These are phyloP conservation scores for Dastarcus helophoroides DNA, from an alignment of 2,888 invertebrate genomes.

Conservation along the genomic window DNA sequence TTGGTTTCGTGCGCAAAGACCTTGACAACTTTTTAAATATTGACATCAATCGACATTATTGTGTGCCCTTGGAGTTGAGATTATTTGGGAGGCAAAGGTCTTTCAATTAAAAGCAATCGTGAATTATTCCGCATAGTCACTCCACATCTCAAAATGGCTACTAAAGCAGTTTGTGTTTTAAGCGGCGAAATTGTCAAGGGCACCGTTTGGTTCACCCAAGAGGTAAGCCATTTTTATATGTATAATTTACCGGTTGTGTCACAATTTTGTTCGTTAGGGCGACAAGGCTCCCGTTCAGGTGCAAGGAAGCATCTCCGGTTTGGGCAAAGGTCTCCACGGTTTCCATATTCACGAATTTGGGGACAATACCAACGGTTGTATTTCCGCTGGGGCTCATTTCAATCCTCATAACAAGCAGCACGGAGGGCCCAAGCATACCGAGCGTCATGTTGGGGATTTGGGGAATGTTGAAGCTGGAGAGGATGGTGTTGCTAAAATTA, in stretches of 20 bases:
- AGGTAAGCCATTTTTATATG: conserved; percentile 38
- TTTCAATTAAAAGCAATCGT: too few relatives aligned
- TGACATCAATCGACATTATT: too few relatives aligned
- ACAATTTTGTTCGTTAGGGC: too few relatives aligned
- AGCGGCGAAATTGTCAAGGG: conserved; percentile 71
- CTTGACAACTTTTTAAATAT: too few relatives aligned
- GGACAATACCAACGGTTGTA: conserved; percentile 90
- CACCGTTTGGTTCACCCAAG: conserved; percentile 69
- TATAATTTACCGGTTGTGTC: background rate
- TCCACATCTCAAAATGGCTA: conserved; percentile 39
- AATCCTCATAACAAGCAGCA: conserved; percentile 76
- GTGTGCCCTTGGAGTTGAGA: too few relatives aligned
- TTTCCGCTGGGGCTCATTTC: conserved; percentile 90
- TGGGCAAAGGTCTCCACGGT: conserved; percentile 69
- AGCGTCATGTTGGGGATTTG: conserved; percentile 76
- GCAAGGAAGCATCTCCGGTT: conserved; percentile 71
- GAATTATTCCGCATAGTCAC: too few relatives aligned
- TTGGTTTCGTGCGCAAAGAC: too few relatives aligned
- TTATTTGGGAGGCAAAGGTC: too few relatives aligned
- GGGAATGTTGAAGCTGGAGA: conserved; percentile 64
- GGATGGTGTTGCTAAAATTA: conserved; percentile 54
- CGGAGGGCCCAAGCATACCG: conserved; percentile 61
- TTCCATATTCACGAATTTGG: conserved; percentile 97
- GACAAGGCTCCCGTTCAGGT: conserved; percentile 59
- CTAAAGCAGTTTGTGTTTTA: conserved; percentile 78